phyloP scores from a whole-genome alignment of 2,797 vertebrate species.

The Tokudaia tokunoshimensis region DNA sequence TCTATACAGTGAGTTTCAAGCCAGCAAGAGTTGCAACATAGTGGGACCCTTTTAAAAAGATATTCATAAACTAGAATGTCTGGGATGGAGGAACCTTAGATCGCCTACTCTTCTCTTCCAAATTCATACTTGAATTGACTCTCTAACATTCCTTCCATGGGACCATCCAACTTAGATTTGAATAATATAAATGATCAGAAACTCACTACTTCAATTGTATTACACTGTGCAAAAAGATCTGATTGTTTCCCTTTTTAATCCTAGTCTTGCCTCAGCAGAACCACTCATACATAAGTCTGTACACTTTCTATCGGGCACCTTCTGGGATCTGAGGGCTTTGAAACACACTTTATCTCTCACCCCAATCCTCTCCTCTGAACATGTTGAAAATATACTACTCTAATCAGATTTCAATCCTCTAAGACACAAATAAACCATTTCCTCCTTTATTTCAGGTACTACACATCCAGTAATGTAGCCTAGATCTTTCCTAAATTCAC shows the following conservation, averaged over 20 bases:
- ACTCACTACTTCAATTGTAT: constrained; percentile 2
- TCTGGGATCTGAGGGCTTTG: constrained; percentile 42
- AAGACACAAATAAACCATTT: not conserved
- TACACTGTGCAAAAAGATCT: constrained; percentile 26
- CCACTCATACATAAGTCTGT: constrained; percentile 3
- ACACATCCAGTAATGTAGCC: not conserved
- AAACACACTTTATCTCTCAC: not conserved
- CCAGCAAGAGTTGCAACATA: not conserved
- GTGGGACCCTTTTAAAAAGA: not conserved
- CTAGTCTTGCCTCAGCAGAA: not conserved
- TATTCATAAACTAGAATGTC: not conserved
- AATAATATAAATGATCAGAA: not conserved
- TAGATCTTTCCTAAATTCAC: constrained; percentile 3
- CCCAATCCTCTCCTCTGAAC: constrained; percentile 14
- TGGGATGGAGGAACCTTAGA: not conserved
- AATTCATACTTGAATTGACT: not conserved
- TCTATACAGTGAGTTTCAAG: not conserved
- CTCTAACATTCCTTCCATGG: not conserved
- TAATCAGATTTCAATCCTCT: constrained; percentile 11
- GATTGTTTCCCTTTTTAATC: constrained; percentile 8
- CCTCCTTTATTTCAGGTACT: constrained; percentile 26
- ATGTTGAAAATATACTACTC: constrained; percentile 10
- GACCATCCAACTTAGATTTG: not conserved
- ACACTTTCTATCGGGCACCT: constrained; percentile 15
- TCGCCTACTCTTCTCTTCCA: not conserved